Percentiles rank a stretch among this genome's conserved stretches.
phyloP scores from a whole-genome alignment of 2,113 vertebrate genomes.

The Hucho hucho region DNA sequence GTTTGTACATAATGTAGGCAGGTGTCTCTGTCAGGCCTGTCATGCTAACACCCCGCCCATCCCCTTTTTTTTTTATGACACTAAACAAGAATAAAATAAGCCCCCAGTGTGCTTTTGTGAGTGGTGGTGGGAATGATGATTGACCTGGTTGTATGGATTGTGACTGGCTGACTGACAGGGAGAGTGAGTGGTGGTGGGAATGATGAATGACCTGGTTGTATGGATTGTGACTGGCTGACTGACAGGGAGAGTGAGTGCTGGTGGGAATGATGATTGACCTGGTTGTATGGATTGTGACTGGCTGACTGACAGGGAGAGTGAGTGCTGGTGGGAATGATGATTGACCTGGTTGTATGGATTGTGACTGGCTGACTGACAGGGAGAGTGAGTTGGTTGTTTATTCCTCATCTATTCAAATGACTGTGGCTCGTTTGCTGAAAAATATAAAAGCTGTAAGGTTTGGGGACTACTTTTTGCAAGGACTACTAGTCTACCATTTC shows the following conservation, averaged over 20 bases:
- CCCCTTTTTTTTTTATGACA: conserved; percentile 46
- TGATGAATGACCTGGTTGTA: neutral
- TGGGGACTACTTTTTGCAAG: conserved; percentile 57
- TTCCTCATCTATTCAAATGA: neutral
- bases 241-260: conserved; percentile 8
- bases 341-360: neutral
- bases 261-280: too few species aligned
- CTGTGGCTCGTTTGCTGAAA: conserved; percentile 25
- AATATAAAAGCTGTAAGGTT: conserved; percentile 58
- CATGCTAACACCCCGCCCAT: conserved; percentile 43
- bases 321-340: neutral
- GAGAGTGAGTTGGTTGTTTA: conserved; percentile 6
- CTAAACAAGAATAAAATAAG: conserved; percentile 39
- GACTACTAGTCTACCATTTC: conserved; percentile 35
- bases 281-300: conserved; percentile 6
- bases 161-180: conserved; percentile 3
- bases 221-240: neutral
- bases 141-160: neutral
- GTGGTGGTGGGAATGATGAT: neutral
- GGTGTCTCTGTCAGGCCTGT: conserved; percentile 45
- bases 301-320: neutral
- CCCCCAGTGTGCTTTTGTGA: conserved; percentile 39
- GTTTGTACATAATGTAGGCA: conserved; percentile 71
- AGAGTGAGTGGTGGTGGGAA: conserved; percentile 7
- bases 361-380: conserved; percentile 2